phyloP scores from a whole-genome alignment of 2,888 invertebrate genomes.

The Drepana falcataria region DNA sequence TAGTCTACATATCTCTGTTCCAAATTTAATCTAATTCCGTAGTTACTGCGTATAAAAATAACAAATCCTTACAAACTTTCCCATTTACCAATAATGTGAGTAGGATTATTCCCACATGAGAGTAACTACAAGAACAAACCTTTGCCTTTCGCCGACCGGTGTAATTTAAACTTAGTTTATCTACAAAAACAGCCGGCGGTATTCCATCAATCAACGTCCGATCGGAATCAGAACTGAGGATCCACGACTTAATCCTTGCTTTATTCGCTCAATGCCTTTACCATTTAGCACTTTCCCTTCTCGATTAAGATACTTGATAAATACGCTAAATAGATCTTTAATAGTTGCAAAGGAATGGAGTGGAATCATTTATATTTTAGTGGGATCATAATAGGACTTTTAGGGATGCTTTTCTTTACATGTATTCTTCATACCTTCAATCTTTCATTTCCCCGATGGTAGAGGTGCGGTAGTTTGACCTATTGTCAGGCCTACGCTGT shows the following conservation, averaged over 20 bases:
- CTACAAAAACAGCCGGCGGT: constrained; percentile 12
- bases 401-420: too few relatives aligned
- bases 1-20: too few relatives aligned
- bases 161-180: constrained; percentile 3
- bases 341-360: neutral
- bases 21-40: too few relatives aligned
- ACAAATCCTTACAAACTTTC: too few relatives aligned
- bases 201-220: constrained; percentile 28
- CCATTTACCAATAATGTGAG: too few relatives aligned
- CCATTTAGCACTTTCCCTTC: constrained; percentile 1
- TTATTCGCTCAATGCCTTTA: constrained; percentile 16
- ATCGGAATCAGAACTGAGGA: constrained; percentile 22
- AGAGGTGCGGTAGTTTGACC: too few relatives aligned
- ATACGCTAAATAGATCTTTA: neutral
- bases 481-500: too few relatives aligned
- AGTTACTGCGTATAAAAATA: too few relatives aligned
- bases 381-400: too few relatives aligned
- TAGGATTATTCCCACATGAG: neutral
- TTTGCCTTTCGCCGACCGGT: too few relatives aligned
- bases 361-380: neutral
- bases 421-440: too few relatives aligned
- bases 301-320: neutral
- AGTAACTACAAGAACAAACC: neutral
- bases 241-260: constrained; percentile 17
- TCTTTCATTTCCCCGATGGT: too few relatives aligned